These are phyloP conservation scores for Ochropacha duplaris DNA, from an alignment of 2,888 invertebrate genomes.

Conservation along the genomic window DNA sequence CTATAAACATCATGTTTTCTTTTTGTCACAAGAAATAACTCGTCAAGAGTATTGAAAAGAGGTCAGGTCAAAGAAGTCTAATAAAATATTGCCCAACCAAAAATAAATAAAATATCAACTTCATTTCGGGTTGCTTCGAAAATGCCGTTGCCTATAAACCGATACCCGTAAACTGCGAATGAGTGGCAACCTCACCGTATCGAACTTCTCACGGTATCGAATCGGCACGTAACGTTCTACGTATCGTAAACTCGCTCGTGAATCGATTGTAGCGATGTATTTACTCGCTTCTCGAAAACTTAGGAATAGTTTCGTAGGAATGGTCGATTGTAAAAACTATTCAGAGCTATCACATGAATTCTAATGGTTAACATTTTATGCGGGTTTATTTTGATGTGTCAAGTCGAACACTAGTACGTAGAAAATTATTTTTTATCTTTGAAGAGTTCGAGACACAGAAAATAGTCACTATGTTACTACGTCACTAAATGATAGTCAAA, in stretches of 20 bases:
- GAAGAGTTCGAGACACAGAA: background rate
- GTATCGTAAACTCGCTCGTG: slow-evolving; percentile 6
- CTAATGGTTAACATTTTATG: background rate
- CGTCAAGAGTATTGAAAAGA: background rate
- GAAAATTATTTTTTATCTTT: background rate
- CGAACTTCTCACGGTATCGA: slow-evolving; percentile 3
- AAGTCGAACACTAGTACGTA: background rate
- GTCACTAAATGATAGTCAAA: too few species aligned
- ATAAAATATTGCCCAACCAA: background rate
- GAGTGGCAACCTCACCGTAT: slow-evolving; percentile 3
- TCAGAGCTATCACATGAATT: background rate
- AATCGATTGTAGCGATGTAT: slow-evolving; percentile 5
- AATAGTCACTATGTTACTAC: too few species aligned
- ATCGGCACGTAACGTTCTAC: slow-evolving; percentile 5
- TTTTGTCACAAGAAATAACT: background rate
- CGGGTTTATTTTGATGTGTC: background rate
- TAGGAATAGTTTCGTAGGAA: background rate
- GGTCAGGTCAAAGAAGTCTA: background rate
- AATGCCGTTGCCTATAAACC: background rate
- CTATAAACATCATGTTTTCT: background rate
- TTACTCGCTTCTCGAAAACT: background rate
- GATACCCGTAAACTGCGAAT: background rate
- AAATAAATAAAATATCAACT: background rate
- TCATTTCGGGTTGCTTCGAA: background rate
- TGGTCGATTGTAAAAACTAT: background rate